Evolutionary conservation across 2,113 vertebrate species (phyloP).

Genomic region (Daboia siamensis): DNA sequence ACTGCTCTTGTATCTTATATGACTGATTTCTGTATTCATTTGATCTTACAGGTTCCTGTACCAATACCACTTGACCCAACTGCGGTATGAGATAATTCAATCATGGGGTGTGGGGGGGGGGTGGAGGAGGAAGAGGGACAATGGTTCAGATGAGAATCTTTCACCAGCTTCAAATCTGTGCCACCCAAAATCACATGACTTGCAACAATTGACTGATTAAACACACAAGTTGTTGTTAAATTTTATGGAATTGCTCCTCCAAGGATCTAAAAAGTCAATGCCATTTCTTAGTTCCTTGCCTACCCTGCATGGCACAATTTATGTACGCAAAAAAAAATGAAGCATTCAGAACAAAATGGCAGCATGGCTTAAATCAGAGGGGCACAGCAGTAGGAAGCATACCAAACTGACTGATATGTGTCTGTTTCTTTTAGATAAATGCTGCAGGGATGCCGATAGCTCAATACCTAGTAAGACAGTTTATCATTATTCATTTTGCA

Average conservation of each 20-base stretch:
- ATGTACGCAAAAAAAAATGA: neutral
- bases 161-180: neutral
- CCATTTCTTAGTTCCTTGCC: neutral
- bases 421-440: neutral
- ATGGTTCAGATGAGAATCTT: neutral
- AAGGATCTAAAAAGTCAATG: neutral
- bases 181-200: neutral
- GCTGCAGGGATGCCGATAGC: neutral
- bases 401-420: neutral
- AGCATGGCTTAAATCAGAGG: neutral
- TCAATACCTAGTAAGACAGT: neutral
- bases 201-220: neutral
- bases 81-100: conserved; percentile 27
- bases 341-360: neutral
- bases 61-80: conserved; percentile 47
- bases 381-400: neutral
- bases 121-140: no score
- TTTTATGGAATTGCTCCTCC: neutral
- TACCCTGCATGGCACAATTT: neutral
- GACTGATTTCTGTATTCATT: conserved; percentile 19
- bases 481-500: neutral
- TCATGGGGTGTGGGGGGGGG: no score
- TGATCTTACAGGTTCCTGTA: conserved; percentile 32
- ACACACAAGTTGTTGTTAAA: neutral
- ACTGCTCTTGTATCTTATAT: neutral